phyloP scores from a whole-genome alignment of 1,140 invertebrate genomes.

The Drosophila malerkotliana region DNA sequence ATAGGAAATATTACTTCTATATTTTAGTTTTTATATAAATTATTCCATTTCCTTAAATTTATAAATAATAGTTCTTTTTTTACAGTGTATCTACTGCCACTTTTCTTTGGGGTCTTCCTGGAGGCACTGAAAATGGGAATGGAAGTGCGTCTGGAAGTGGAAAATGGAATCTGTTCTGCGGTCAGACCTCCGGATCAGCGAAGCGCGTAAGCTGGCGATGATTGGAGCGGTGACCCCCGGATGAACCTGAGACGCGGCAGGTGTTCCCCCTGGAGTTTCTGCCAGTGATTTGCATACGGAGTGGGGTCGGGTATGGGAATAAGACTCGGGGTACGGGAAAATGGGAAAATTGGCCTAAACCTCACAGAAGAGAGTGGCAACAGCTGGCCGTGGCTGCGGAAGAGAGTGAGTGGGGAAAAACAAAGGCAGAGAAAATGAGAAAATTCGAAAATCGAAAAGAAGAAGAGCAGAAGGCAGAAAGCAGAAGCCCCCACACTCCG shows the following conservation, averaged over 20 bases:
- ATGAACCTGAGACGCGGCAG: conserved; percentile 1
- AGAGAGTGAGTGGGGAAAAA: conserved; percentile 22
- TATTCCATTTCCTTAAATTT: no score
- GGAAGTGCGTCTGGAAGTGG: background rate
- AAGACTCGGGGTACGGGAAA: background rate
- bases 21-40: no score
- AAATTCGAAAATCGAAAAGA: conserved; percentile 21
- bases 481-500: conserved; percentile 19
- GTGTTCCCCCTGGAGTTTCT: conserved; percentile 17
- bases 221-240: conserved; percentile 36
- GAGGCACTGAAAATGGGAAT: background rate
- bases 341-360: conserved; percentile 52
- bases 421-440: conserved; percentile 1
- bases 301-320: background rate
- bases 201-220: conserved; percentile 42
- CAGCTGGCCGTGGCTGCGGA: background rate
- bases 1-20: no score
- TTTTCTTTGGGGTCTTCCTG: conserved; percentile 6
- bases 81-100: background rate
- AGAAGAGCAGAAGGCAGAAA: conserved; percentile 23
- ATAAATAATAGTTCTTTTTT: background rate
- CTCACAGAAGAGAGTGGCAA: conserved; percentile 55
- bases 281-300: conserved; percentile 10
- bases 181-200: conserved; percentile 26
- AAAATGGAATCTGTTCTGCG: conserved; percentile 16